A percentile compares a stretch with the other conserved stretches of the same genome.
These are phyloP conservation scores for Drosophila yakuba DNA, from an alignment of 1,140 invertebrate genomes.

Conservation along the genomic window DNA sequence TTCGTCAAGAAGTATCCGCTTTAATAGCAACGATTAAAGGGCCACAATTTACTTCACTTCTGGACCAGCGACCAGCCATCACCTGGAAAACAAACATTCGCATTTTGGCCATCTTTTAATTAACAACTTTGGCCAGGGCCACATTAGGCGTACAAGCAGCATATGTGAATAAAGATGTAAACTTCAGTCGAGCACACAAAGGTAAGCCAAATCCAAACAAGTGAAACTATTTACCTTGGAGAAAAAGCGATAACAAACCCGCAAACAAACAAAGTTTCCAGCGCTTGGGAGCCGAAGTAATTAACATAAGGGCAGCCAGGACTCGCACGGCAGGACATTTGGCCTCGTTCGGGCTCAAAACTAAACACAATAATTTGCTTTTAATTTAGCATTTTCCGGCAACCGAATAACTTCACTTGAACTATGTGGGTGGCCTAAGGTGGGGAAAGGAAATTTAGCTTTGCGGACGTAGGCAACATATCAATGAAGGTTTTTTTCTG, in stretches of 20 bases:
- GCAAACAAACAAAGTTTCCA: slow-evolving; percentile 48
- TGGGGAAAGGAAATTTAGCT: slow-evolving; percentile 63
- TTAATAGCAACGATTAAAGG: slow-evolving; percentile 12
- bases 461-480: slow-evolving; percentile 54
- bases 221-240: slow-evolving; percentile 55
- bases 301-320: slow-evolving; percentile 55
- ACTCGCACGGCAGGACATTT: slow-evolving; percentile 29
- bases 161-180: slow-evolving; percentile 19
- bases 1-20: slow-evolving; percentile 3
- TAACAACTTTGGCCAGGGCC: slow-evolving; percentile 55
- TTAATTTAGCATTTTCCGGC: slow-evolving; percentile 73
- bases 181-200: slow-evolving; percentile 18
- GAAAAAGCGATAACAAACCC: slow-evolving; percentile 49
- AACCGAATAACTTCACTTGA: slow-evolving; percentile 71
- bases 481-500: slow-evolving; percentile 61
- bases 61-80: not conserved
- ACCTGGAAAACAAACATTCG: slow-evolving; percentile 36
- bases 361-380: slow-evolving; percentile 78
- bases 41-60: not conserved
- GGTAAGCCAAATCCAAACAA: slow-evolving; percentile 40
- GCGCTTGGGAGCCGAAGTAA: slow-evolving; percentile 37
- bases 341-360: slow-evolving; percentile 31
- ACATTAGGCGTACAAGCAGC: slow-evolving; percentile 16
- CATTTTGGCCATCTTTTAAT: slow-evolving; percentile 65
- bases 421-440: slow-evolving; percentile 41